Evolutionary conservation across 53 echinoderm and acorn worm species (phyloP), one percentile per base, ranked within the genome.

Genomic region (Zoroaster sp.): DNA sequence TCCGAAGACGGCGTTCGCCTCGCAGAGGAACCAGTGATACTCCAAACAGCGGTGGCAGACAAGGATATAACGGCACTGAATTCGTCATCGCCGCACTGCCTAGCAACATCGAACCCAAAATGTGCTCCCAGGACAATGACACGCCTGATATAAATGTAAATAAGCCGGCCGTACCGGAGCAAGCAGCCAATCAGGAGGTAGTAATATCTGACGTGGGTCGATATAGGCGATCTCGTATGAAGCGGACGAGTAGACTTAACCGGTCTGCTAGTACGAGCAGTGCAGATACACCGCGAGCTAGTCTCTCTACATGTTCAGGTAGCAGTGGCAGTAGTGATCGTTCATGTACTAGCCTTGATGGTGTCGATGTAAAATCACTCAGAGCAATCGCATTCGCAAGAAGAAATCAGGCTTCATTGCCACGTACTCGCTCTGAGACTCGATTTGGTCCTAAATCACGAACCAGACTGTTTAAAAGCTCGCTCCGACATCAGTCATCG

Each of bases 211-310:
- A 87, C 78, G 92, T 91, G 10, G 92, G 92, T 37, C 55, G 88
- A 51, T 91, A 91, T 45, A 71, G 92, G 73, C 88, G 80, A n/a
- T 87, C 92, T 11, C 87, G 88, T 14, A 91, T 91, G 92, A 87
- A 87, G 80, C 87, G 80, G 40, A 82, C 72, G 3, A 80, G 82
- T 43, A 89, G 68, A 63, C 41, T 82, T n/a, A 54, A 40, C 33
- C 71, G 90, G 42, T 72, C 90, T 8, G 72, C 74, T 30, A 82
- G 90, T 46, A 82, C 73, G 59, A 89, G 82, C 37, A 85, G 85
- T 35, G 71, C 85, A 11, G 85, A 85, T 77, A 40, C 85, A n/a
- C 51, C 85, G 34, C 85, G 85, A n/a, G 85, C 70, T 0, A 85
- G 85, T 69, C 85, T 85, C 10, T 85, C 85, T 9, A 49, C 51